phyloP scores from a whole-genome alignment of 2,797 vertebrate genomes.

The Oreochromis grahami region DNA sequence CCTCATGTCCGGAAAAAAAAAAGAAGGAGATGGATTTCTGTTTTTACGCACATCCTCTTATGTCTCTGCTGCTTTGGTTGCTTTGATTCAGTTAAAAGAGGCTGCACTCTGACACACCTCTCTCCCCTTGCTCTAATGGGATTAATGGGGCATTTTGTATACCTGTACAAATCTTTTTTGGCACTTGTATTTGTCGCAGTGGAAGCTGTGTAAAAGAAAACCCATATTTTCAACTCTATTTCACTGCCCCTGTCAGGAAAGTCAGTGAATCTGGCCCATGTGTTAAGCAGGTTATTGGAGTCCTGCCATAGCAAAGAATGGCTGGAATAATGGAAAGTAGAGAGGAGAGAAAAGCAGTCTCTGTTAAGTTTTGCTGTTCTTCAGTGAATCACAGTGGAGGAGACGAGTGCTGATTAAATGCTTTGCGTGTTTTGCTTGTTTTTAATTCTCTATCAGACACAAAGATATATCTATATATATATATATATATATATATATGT shows the following conservation, averaged over 20 bases:
- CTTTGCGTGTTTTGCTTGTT: neutral
- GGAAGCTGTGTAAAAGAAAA: neutral
- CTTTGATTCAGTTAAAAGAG: neutral
- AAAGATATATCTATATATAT: neutral
- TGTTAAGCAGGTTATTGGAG: slow-evolving; percentile 53
- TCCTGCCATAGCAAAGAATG: slow-evolving; percentile 6
- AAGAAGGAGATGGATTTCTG: neutral
- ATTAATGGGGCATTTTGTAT: neutral
- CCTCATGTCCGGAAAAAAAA: neutral
- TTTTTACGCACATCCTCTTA: neutral
- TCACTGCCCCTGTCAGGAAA: neutral
- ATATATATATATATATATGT: neutral
- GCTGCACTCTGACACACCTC: neutral
- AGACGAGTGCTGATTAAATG: neutral
- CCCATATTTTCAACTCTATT: slow-evolving; percentile 1
- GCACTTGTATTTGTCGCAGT: neutral
- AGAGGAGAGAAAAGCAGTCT: neutral
- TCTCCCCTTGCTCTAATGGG: neutral
- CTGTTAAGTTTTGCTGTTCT: neutral
- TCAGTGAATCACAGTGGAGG: neutral
- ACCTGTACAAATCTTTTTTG: neutral
- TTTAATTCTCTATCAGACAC: neutral
- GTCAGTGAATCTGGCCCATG: slow-evolving; percentile 21
- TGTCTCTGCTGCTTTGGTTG: neutral
- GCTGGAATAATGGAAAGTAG: neutral